Conservation (phyloP, 2,888 invertebrate species). For the Eudemis profundana region DNA sequence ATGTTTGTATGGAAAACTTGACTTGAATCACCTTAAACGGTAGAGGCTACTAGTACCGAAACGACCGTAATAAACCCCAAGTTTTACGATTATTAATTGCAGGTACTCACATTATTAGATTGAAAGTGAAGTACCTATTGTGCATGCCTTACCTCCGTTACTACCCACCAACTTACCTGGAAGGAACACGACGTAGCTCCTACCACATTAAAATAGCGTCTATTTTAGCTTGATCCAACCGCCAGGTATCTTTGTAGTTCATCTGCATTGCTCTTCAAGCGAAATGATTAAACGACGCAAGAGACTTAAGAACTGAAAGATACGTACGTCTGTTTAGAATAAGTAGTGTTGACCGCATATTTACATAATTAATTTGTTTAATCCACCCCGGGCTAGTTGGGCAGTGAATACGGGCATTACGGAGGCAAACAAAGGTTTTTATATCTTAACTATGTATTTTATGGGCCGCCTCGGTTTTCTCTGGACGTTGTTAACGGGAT, state of each 20-base stretch:
- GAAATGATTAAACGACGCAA: background rate
- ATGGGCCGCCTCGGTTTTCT: background rate
- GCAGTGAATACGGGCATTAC: slow-evolving; percentile 17
- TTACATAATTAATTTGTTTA: slow-evolving; percentile 73
- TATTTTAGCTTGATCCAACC: background rate
- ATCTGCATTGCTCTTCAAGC: background rate
- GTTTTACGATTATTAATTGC: slow-evolving; percentile 43
- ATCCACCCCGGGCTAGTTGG: slow-evolving; percentile 60
- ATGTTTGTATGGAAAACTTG: background rate
- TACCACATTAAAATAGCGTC: background rate
- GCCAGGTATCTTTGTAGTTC: background rate
- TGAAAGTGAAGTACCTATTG: slow-evolving; percentile 23
- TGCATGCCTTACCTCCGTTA: slow-evolving; percentile 21
- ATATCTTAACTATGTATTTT: slow-evolving; percentile 17
- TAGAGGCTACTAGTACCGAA: slow-evolving; percentile 6
- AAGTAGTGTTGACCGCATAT: slow-evolving; percentile 55
- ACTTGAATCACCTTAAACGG: slow-evolving; percentile 1
- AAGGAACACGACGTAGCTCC: background rate
- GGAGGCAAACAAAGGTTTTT: slow-evolving; percentile 12
- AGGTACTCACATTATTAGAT: slow-evolving; percentile 41
- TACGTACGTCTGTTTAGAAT: slow-evolving; percentile 28
- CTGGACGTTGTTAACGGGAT: background rate
- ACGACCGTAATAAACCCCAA: slow-evolving; percentile 28
- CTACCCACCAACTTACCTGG: background rate
- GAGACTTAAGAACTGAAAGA: background rate